Evolutionary conservation across 2,113 vertebrate species (phyloP), one percentile per base, ranked within the genome.

Genomic region (Turdus rufiventris): DNA sequence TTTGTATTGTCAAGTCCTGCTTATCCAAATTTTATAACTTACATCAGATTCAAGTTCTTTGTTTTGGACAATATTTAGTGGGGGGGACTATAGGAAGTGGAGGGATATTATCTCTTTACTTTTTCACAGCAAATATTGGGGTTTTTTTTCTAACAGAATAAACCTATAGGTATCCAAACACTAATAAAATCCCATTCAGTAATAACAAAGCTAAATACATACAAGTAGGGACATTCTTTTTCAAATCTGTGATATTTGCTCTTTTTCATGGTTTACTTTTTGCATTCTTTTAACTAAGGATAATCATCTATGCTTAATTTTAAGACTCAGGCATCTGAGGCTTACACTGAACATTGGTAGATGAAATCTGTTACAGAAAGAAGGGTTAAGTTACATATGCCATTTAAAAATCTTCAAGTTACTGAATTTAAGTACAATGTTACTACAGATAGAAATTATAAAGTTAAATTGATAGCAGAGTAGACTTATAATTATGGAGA

Each of bases 101-200:
- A 48, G 4, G 4, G 2, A 1, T 10, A 12, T 42, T 66, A 10
- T 18, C 3, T n/a, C 12, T 14, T 38, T 14, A 17, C 42, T 34
- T 51, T 60, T 73, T 58, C 33, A n/a, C 45, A 51, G 8, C 7
- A 45, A 8, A 6, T 63, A 38, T 10, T 43, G 13, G 2, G 6
- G 1, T 9, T 0, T 0, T 2, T 12, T 31, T 38, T 5, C 14
- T 34, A 33, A 56, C 4, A 15, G 5, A 71, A 74, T 63, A 75
- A 71, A 47, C n/a, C 19, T 14, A 3, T 7, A 57, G 12, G 10
- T 66, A 8, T 80, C 19, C 50, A 63, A 57, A 43, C 31, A 40
- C 25, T 34, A 40, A 25, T 31, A 50, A 74, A 62, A 88, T 67
- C 5, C 20, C 14, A 24, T 33, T 82, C 34, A n/a, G 9, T 67